Base-by-base conservation (phyloP, 2,888 invertebrate species). In the Ceramica pisi region DNA sequence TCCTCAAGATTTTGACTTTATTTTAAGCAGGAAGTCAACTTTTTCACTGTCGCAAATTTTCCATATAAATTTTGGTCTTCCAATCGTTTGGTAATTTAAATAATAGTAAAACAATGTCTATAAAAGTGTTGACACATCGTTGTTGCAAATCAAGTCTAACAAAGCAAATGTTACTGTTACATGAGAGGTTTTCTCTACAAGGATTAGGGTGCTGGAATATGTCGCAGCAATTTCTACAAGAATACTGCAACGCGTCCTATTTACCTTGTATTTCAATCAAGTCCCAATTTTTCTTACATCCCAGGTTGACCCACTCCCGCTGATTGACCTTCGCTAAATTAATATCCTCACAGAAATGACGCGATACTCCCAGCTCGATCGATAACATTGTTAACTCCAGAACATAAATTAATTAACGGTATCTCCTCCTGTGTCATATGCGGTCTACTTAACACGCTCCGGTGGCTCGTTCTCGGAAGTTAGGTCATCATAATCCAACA, bases 321-420 rank as follows among this genome's bases (percentile, higher is more conserved):
- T 65, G 67, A 71, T 59, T 63, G 69, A 78, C 84, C 78, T 81
- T 78, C 69, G 55, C 69, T 74, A 70, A 84, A 83, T 83, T 74
- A 81, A 81, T 72, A 81, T 71, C 71, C 74, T 59, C 16, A 46
- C 55, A 76, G 61, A 59, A 59, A 84, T 84, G 84, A 75, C 68
- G 71, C 62, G 59, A 59, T 75, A 62, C 71, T 44, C 51, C 63
- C 67, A 66, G 55, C 81, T 62, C 67, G 73, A 70, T 84, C 78
- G 84, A 81, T 84, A 84, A 84, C 84, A 84, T 84, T 70, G 84
- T 84, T 83, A 84, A 79, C 84, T 81, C 71, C 50, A 38, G 74
- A 71, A 79, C 82, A 79, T 83, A 83, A 83, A 84, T 84, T 83
- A 71, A 83, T 83, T 81, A 84, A 74, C 41, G 64, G 71, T 81